Conservation (phyloP, 1,140 invertebrate genomes). For the Polyergus mexicanus region DNA sequence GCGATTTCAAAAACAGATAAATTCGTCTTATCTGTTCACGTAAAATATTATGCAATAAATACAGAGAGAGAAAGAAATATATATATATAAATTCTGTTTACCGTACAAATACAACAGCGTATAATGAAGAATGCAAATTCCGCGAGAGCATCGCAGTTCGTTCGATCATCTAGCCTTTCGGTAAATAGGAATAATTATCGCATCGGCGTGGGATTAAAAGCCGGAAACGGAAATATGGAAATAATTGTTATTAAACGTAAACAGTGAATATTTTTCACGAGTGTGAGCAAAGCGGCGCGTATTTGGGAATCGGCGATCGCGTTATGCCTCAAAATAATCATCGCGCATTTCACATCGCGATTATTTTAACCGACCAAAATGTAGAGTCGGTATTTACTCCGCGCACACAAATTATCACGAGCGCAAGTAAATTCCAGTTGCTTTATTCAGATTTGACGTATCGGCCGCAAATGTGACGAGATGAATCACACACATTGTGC, state of each 20-base stretch:
- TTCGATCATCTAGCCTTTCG: constrained; percentile 61
- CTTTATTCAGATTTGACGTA: constrained; percentile 66
- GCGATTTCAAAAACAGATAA: background rate
- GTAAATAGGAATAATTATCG: constrained; percentile 73
- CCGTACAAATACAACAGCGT: constrained; percentile 49
- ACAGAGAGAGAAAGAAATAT: background rate
- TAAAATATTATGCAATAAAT: constrained; percentile 37
- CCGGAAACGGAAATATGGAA: constrained; percentile 61
- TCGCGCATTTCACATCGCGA: constrained; percentile 61
- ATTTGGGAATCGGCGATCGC: constrained; percentile 61
- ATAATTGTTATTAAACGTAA: constrained; percentile 76
- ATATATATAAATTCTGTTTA: constrained; percentile 42
- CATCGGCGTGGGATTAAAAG: constrained; percentile 71
- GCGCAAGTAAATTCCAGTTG: constrained; percentile 70
- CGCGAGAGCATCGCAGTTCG: constrained; percentile 50
- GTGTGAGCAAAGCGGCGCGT: constrained; percentile 26
- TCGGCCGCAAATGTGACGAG: constrained; percentile 63
- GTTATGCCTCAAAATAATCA: constrained; percentile 70
- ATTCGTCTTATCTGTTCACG: constrained; percentile 9
- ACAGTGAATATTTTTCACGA: constrained; percentile 73
- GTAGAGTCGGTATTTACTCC: constrained; percentile 59
- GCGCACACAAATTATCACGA: constrained; percentile 70
- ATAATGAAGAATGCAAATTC: constrained; percentile 64
- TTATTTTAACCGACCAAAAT: constrained; percentile 72
- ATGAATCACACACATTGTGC: constrained; percentile 61